Base-by-base conservation (phyloP, 2,888 invertebrate species). In the Metalampra italica region DNA sequence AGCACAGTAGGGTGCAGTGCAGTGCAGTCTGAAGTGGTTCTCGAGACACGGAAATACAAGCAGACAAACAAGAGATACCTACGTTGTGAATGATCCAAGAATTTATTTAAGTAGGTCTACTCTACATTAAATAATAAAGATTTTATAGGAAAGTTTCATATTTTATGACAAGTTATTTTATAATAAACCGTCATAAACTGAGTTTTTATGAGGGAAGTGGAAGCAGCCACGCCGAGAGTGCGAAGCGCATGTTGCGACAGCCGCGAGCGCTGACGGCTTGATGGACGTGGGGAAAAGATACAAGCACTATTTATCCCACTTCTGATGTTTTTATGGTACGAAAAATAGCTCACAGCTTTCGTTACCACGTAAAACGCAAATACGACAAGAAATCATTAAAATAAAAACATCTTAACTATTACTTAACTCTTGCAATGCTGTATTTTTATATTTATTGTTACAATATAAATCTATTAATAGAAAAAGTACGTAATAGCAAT, bases 181-280 rank as follows among this genome's bases (percentile, higher is more conserved):
- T 56, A 57, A 56, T 57, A 53, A 57, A 58, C 42, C 52, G 48
- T 34, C 61, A 67, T 78, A 75, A 76, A 70, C 52, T 49, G 47
- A 57, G 65, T 71, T 77, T 82, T 84, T 80, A 84, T 67, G 71
- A 75, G 71, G 70, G 69, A 78, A 77, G 65, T 70, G 69, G 64
- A 57, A 62, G 62, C 54, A 57, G 22, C 22, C 22, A 22, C 22
- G 2, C 5, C 22, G 22, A 61, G 51, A 54, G 49, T 56, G 67
- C 55, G 52, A 57, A 56, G 56, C 55, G 47, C 52, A 52, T 47
- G 44, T 54, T 47, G 42, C 48, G 62, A 68, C 60, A 59, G 57
- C 58, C 59, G 55, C 55, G 55, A 54, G 56, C 64, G 75, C 67
- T 71, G 78, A 83, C 72, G 75, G 62, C 66, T 80, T 82, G 75